These are phyloP conservation scores for Canis aureus DNA, from an alignment of 2,113 vertebrate genomes.

Conservation along the genomic window DNA sequence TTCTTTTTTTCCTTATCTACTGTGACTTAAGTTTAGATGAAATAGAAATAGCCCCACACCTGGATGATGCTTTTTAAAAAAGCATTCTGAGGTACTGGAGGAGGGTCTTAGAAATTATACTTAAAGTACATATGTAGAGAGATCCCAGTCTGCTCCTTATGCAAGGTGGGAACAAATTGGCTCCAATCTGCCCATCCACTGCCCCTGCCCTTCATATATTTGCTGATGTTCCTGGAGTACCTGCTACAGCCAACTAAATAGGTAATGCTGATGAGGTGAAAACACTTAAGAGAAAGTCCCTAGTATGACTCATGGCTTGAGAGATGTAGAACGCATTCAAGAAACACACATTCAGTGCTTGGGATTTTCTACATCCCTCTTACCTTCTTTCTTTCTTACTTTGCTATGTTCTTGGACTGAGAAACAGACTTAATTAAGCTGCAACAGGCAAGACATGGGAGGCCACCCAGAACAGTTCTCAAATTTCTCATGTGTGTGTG, in stretches of 20 bases:
- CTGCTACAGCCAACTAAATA: fast-evolving
- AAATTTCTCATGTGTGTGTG: fast-evolving
- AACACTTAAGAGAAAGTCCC: neutral
- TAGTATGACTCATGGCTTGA: neutral
- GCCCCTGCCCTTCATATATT: fast-evolving
- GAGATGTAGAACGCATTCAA: neutral
- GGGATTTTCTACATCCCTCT: neutral
- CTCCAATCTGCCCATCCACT: neutral
- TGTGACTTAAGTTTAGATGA: neutral
- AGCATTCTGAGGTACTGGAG: neutral
- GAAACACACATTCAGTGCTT: neutral
- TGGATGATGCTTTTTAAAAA: neutral
- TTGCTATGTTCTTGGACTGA: neutral
- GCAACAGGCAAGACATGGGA: neutral
- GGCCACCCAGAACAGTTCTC: neutral
- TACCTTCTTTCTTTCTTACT: neutral
- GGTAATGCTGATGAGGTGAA: neutral
- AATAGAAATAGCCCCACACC: neutral
- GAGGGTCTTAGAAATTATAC: neutral
- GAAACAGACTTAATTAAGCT: neutral
- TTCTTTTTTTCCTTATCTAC: neutral
- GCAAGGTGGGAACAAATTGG: neutral
- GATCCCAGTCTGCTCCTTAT: neutral
- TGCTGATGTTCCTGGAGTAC: neutral
- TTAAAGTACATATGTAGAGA: neutral